These are phyloP conservation scores for Ceyx cyanopectus DNA, from an alignment of 2,113 vertebrate genomes.

Conservation along the genomic window DNA sequence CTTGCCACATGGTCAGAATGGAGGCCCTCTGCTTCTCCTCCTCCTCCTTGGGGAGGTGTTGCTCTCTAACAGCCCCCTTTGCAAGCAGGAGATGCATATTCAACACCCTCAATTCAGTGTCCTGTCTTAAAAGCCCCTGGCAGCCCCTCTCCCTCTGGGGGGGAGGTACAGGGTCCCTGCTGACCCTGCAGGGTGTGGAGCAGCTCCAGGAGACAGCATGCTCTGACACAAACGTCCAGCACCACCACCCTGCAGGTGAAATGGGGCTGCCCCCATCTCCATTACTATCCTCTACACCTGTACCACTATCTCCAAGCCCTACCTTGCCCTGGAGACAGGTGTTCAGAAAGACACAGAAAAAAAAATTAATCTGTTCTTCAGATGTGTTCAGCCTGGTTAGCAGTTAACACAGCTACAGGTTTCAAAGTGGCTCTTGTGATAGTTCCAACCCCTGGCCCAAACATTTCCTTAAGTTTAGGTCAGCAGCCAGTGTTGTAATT, in stretches of 20 bases:
- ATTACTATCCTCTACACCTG: neutral
- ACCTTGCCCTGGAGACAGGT: neutral
- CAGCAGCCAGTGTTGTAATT: neutral
- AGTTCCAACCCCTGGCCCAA: neutral
- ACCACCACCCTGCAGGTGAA: neutral
- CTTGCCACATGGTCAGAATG: neutral
- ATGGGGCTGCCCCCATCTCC: neutral
- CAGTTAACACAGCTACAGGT: neutral
- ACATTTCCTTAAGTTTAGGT: neutral
- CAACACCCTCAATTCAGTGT: too few species aligned
- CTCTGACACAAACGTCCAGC: neutral
- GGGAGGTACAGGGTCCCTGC: neutral
- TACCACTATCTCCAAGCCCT: neutral
- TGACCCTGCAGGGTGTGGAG: rapidly evolving
- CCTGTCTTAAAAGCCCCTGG: neutral
- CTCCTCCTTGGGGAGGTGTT: neutral
- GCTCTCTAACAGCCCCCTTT: neutral
- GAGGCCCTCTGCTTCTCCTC: neutral
- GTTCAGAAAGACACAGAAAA: neutral
- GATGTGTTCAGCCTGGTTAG: rapidly evolving
- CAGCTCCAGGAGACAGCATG: neutral
- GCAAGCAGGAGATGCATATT: neutral
- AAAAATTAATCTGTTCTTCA: neutral
- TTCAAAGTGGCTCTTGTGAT: neutral
- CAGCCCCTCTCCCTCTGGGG: neutral